Percentiles rank a stretch among this genome's conserved stretches.
Evolutionary conservation across 2,888 invertebrate genomes (phyloP).

Genomic region (Nemapogon koenigi): DNA sequence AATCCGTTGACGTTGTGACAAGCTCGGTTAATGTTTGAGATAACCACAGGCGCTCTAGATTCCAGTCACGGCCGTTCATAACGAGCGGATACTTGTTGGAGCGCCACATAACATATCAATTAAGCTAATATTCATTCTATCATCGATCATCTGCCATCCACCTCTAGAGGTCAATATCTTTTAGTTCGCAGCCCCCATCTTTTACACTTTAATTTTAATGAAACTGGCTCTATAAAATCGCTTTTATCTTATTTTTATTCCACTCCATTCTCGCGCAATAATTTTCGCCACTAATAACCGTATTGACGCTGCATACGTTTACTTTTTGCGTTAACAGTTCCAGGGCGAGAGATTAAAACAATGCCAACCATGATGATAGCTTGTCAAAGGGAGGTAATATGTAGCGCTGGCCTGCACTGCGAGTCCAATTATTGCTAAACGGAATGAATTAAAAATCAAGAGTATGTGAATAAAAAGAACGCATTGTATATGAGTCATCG

Average conservation of each 20-base stretch:
- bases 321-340: constrained; percentile 14
- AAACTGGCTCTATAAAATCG: constrained; percentile 33
- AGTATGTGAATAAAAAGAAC: constrained; percentile 15
- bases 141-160: constrained; percentile 55
- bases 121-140: constrained; percentile 37
- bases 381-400: constrained; percentile 29
- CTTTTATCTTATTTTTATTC: constrained; percentile 17
- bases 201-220: constrained; percentile 40
- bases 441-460: constrained; percentile 34
- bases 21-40: constrained; percentile 5
- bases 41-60: constrained; percentile 23
- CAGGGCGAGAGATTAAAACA: constrained; percentile 21
- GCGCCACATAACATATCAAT: constrained; percentile 48
- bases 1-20: background rate
- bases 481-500: constrained; percentile 23
- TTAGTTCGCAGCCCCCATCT: constrained; percentile 35
- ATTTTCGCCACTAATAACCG: constrained; percentile 12
- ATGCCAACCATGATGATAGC: constrained; percentile 30
- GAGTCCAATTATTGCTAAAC: constrained; percentile 42
- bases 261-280: constrained; percentile 9
- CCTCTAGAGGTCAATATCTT: constrained; percentile 55
- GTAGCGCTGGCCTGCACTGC: constrained; percentile 21
- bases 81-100: constrained; percentile 29
- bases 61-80: constrained; percentile 24
- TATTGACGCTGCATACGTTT: constrained; percentile 4